phyloP scores from a whole-genome alignment of 2,888 invertebrate species.

The Tridacna gigas region DNA sequence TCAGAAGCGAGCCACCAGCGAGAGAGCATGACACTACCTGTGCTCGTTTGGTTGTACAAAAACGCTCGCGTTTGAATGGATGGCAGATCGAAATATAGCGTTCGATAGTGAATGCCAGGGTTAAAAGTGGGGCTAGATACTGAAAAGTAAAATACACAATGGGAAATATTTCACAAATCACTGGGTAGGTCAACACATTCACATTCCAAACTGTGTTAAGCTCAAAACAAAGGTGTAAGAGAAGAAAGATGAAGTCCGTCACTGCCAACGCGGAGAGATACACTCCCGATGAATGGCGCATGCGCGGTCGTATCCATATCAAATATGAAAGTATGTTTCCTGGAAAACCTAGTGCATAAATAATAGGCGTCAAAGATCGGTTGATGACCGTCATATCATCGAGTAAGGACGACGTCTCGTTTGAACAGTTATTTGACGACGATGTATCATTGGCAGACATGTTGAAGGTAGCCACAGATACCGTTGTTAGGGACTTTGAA shows the following conservation, averaged over 20 bases:
- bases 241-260: constrained; percentile 82
- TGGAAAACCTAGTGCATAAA: constrained; percentile 83
- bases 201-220: constrained; percentile 79
- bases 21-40: constrained; percentile 77
- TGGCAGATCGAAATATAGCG: constrained; percentile 84
- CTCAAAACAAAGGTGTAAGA: constrained; percentile 80
- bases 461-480: constrained; percentile 9
- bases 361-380: constrained; percentile 79
- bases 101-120: constrained; percentile 84
- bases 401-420: constrained; percentile 31
- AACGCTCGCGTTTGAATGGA: constrained; percentile 82
- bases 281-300: constrained; percentile 84
- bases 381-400: constrained; percentile 66
- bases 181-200: constrained; percentile 72
- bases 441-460: constrained; percentile 6
- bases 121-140: constrained; percentile 82
- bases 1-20: constrained; percentile 70
- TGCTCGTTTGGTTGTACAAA: constrained; percentile 80
- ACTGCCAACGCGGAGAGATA: constrained; percentile 84
- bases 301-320: constrained; percentile 83
- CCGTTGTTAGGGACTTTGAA: not conserved
- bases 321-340: constrained; percentile 83
- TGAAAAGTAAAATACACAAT: constrained; percentile 81
- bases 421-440: constrained; percentile 19
- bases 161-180: constrained; percentile 82